Percentiles rank a stretch among this genome's conserved stretches.
Conservation (phyloP, 2,888 invertebrate genomes). For the Lasioglossum villosulum region DNA sequence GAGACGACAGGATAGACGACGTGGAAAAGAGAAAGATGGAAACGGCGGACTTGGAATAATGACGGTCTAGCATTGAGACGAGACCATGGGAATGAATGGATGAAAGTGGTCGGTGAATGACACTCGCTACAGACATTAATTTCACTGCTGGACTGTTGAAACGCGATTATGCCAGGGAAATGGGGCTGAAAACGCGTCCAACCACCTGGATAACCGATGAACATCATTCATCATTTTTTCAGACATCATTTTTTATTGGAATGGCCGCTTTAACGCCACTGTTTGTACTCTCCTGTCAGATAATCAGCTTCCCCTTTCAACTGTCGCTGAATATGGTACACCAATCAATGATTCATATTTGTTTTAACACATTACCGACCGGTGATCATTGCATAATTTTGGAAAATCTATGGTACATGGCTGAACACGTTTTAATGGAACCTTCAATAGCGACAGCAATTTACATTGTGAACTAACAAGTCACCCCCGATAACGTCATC, state of each 20-base stretch:
- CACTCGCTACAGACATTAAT: neutral
- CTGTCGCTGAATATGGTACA: neutral
- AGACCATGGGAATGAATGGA: neutral
- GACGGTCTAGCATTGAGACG: constrained; percentile 11
- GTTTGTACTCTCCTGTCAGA: neutral
- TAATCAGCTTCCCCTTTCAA: neutral
- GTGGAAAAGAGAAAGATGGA: neutral
- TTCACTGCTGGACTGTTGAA: neutral
- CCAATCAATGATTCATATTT: neutral
- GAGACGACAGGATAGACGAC: constrained; percentile 13
- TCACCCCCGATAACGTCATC: too few species aligned
- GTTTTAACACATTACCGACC: too few species aligned
- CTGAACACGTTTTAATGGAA: too few species aligned
- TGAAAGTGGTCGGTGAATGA: neutral
- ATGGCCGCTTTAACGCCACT: neutral
- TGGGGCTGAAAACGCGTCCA: neutral
- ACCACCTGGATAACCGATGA: neutral
- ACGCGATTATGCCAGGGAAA: neutral
- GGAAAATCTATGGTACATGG: too few species aligned
- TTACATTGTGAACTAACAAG: too few species aligned
- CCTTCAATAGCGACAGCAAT: too few species aligned
- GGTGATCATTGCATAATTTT: too few species aligned
- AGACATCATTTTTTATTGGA: neutral
- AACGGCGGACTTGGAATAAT: constrained; percentile 7
- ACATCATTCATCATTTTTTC: too few species aligned